Base-by-base conservation (phyloP, 1,140 invertebrate genomes). In the Riptortus pedestris region DNA sequence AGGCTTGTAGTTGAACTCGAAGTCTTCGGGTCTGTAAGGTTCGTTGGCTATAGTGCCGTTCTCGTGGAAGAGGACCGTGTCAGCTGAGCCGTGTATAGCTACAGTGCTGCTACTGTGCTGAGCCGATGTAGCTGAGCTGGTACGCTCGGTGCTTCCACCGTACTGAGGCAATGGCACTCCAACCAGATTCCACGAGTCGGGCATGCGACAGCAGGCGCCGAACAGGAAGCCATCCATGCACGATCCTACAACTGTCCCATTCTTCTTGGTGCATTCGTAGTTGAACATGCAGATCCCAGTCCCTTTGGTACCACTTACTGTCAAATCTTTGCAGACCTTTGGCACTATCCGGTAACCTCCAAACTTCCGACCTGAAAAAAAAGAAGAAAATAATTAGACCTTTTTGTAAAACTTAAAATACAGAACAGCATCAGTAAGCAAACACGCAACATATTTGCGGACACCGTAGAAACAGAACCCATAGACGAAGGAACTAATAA, bases 171-270 rank as follows among this genome's bases (percentile, higher is more conserved):
- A 22, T 12, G 57, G 57, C 18, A 67, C 55, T 72, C 3, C 65
- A 14, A 66, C 33, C 20, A 59, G 58, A 33, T 66, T 63, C 14
- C 51, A 59, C 0, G 72, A 69, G 65, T 71, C 72, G 12, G 82
- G 82, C 14, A 87, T 73, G 70, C 86, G 84, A 70, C 91, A 95
- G 73, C 91, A 95, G 3, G 90, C 88, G 5, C 91, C 91, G 70
- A 93, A 93, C 3, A 94, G 79, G 71, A 94, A 92, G 1, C 88
- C 89, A 72, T 94, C 90, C 82, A 93, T 90, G 69, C 92, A 95
- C 4, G 91, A 84, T 0, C 90, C 89, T 0, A 93, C 86, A 0
- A 93, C 88, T 71, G 86, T 82, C 2, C 92, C 91, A 11, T 83
- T 83, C 65, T 87, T 77, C 62, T 86, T 83, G 9, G 80, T 79